phyloP scores from a whole-genome alignment of 2,888 invertebrate species.

The Pterostichus niger region DNA sequence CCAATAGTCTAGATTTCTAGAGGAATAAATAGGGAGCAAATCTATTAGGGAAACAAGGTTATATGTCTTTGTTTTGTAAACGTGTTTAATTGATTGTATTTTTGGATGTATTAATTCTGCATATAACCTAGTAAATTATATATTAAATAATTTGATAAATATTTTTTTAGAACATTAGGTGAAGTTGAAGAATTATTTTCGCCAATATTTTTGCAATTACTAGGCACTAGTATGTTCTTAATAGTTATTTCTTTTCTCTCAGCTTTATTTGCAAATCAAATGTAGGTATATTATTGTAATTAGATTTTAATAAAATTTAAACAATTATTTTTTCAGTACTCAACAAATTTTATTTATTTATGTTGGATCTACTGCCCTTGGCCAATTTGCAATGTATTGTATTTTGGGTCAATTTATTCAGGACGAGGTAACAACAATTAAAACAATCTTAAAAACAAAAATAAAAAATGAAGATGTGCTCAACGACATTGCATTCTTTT shows the following conservation, averaged over 20 bases:
- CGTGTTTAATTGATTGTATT: no score
- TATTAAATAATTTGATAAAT: no score
- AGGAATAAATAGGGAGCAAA: no score
- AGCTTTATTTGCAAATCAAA: neutral
- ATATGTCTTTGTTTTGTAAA: no score
- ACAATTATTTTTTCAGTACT: neutral
- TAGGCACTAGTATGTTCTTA: neutral
- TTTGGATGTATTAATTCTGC: no score
- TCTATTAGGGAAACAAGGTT: no score
- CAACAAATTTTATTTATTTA: neutral
- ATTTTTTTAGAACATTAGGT: neutral
- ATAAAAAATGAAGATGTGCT: no score
- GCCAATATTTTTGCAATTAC: neutral
- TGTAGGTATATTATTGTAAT: neutral
- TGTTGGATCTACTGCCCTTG: conserved; percentile 8
- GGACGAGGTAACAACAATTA: conserved; percentile 1
- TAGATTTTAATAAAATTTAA: no score
- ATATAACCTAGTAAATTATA: no score
- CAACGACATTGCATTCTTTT: no score
- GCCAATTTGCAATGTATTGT: neutral
- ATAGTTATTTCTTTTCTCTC: conserved; percentile 1
- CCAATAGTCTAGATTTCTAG: no score
- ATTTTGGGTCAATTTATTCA: conserved; percentile 1
- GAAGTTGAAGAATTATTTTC: conserved; percentile 18
- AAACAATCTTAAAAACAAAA: no score